Conservation (phyloP, 2,797 vertebrate genomes). For the Chrysolophus pictus region DNA sequence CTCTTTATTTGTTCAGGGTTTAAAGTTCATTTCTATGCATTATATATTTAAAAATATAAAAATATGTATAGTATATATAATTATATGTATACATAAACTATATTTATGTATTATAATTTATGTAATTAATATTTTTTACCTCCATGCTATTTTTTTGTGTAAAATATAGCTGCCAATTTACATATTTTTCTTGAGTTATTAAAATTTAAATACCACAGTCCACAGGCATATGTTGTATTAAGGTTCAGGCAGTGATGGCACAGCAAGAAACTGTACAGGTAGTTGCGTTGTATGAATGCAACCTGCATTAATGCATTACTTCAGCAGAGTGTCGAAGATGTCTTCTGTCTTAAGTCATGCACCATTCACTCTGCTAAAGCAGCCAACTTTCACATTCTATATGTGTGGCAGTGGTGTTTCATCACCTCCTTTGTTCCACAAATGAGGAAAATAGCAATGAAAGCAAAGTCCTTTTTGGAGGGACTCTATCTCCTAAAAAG, state of each 20-base stretch:
- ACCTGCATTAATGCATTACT: neutral
- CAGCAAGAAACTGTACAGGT: neutral
- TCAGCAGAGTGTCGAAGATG: neutral
- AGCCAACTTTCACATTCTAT: neutral
- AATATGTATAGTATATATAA: too few relatives aligned
- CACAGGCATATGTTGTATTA: too few relatives aligned
- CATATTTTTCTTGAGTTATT: neutral
- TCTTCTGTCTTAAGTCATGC: neutral
- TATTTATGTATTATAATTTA: too few relatives aligned
- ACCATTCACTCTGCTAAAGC: neutral
- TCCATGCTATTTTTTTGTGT: neutral
- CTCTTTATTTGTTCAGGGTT: neutral
- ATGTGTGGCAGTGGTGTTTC: neutral
- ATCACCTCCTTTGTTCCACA: neutral
- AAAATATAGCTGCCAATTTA: neutral
- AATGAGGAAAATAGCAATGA: neutral
- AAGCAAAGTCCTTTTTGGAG: neutral
- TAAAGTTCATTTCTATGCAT: neutral
- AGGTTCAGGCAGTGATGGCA: too few relatives aligned
- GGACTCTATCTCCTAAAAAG: neutral
- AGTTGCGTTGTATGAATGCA: neutral
- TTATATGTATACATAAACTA: too few relatives aligned
- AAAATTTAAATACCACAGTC: neutral
- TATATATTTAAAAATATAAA: neutral
- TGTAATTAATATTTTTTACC: neutral